Evolutionary conservation across 2,797 vertebrate genomes (phyloP).

Genomic region (Steatocranus sp.): DNA sequence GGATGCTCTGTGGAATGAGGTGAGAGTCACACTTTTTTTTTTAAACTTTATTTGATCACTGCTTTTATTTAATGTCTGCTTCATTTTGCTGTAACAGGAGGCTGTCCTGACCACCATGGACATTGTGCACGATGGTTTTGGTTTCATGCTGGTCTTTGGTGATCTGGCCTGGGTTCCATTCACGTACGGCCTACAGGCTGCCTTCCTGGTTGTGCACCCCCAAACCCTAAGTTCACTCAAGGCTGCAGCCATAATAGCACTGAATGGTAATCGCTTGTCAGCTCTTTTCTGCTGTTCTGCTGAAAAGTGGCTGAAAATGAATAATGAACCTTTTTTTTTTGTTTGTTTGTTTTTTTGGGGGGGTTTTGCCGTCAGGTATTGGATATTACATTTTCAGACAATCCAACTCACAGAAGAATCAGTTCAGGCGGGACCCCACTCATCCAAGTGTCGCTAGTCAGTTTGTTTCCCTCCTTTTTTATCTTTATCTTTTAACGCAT

Average conservation of each 20-base stretch:
- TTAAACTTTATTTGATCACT: not conserved
- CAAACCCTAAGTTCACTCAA: conserved; percentile 68
- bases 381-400: conserved; percentile 88
- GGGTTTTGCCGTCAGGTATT: conserved; percentile 49
- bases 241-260: conserved; percentile 69
- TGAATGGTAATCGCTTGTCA: conserved; percentile 77
- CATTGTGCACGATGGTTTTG: conserved; percentile 89
- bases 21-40: conserved; percentile 34
- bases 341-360: not conserved
- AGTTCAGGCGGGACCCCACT: conserved; percentile 84
- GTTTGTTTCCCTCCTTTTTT: not conserved
- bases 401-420: conserved; percentile 90
- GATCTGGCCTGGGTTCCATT: conserved; percentile 91
- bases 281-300: not conserved
- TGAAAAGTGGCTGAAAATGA: not conserved
- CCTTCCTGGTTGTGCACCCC: conserved; percentile 85
- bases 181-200: conserved; percentile 85
- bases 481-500: not conserved
- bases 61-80: not conserved
- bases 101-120: conserved; percentile 90
- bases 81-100: conserved; percentile 70
- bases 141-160: conserved; percentile 92
- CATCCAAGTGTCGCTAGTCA: conserved; percentile 82
- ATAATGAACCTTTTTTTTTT: not conserved
- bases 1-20: conserved; percentile 90